phyloP scores from a whole-genome alignment of 2,888 invertebrate genomes.

The Dicyrtomina minuta region DNA sequence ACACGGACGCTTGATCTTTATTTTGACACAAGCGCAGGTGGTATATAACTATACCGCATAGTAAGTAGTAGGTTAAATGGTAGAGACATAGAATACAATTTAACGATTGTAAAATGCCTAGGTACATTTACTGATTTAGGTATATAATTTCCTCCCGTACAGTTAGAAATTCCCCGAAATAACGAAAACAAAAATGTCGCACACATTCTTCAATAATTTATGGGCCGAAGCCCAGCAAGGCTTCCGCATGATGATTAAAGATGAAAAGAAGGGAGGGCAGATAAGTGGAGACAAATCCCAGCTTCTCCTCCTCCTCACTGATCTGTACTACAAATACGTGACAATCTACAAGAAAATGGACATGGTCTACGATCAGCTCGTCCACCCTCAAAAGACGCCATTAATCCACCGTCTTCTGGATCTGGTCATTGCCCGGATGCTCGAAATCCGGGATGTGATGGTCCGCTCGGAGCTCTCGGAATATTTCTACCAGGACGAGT shows the following conservation, averaged over 20 bases:
- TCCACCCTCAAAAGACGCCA: constrained; percentile 88
- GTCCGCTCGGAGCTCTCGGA: constrained; percentile 84
- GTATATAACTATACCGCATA: no score
- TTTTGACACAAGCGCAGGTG: no score
- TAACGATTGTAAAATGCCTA: no score
- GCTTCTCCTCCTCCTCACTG: constrained; percentile 66
- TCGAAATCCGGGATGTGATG: constrained; percentile 85
- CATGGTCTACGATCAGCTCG: constrained; percentile 81
- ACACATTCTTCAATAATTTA: constrained; percentile 31
- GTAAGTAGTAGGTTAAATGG: no score
- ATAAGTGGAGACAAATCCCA: constrained; percentile 57
- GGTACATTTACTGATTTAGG: no score
- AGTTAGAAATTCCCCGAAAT: not conserved
- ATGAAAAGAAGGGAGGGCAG: constrained; percentile 54
- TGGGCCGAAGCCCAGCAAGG: constrained; percentile 45
- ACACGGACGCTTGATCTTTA: no score
- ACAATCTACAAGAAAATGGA: constrained; percentile 72
- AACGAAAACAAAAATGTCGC: constrained; percentile 13
- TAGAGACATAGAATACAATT: no score
- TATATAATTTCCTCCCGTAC: no score
- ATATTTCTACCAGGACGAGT: constrained; percentile 80
- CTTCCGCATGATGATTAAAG: constrained; percentile 26
- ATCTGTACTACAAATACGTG: constrained; percentile 80
- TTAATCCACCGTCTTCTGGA: constrained; percentile 75
- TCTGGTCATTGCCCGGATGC: constrained; percentile 74